Conservation (phyloP, 1,140 invertebrate genomes). For the Coenobita brevimanus region DNA sequence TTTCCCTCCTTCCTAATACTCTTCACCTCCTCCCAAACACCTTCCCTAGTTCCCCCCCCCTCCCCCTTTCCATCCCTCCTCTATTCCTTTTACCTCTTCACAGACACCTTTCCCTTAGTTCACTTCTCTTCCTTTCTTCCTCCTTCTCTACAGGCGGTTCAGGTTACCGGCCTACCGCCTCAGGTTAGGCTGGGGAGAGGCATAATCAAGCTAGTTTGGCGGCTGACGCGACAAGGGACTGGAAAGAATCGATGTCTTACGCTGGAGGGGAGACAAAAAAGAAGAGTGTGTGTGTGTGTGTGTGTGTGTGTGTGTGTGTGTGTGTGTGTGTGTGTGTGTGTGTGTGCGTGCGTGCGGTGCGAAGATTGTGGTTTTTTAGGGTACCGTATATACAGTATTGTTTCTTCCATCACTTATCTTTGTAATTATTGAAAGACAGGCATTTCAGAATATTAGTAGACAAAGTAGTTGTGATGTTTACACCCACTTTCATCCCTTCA, state of each 20-base stretch:
- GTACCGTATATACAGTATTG: too few relatives aligned
- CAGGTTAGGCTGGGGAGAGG: too few relatives aligned
- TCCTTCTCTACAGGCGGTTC: not conserved
- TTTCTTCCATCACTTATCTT: too few relatives aligned
- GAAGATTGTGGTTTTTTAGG: not conserved
- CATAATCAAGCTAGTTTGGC: too few relatives aligned
- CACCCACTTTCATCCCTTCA: too few relatives aligned
- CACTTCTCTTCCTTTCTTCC: not conserved
- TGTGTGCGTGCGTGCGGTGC: not conserved
- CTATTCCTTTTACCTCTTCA: not conserved
- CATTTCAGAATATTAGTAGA: too few relatives aligned
- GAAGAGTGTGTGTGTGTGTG: too few relatives aligned
- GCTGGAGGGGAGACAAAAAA: not conserved
- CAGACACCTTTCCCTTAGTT: not conserved
- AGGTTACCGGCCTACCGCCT: not conserved
- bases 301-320: not conserved
- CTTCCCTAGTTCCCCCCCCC: not conserved
- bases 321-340: slow-evolving; percentile 10
- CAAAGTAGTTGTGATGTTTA: too few relatives aligned
- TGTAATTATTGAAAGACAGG: too few relatives aligned
- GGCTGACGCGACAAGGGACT: too few relatives aligned
- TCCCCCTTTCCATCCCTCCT: not conserved
- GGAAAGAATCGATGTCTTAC: too few relatives aligned
- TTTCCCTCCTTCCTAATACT: not conserved
- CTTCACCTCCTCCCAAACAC: not conserved